Conservation (phyloP, 2,113 vertebrate species). For the Capreolus pygargus region DNA sequence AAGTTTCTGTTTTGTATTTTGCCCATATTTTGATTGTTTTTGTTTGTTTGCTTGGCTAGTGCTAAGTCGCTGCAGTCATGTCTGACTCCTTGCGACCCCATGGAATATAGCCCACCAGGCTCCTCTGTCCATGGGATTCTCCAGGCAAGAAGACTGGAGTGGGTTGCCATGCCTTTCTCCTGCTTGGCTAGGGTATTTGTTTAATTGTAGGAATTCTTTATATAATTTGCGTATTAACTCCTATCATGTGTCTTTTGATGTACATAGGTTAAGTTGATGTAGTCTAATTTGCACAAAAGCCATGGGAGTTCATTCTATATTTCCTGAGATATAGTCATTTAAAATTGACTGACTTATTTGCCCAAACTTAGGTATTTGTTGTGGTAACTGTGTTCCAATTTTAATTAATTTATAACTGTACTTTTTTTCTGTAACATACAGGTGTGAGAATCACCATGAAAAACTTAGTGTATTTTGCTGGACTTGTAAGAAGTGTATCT, state of each 20-base stretch:
- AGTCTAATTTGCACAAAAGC: neutral
- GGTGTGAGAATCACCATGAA: constrained; percentile 98
- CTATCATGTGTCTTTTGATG: neutral
- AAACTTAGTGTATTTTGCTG: constrained; percentile 99
- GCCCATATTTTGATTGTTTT: neutral
- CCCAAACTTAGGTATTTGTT: constrained; percentile 42
- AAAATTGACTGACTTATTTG: constrained; percentile 4
- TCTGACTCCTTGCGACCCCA: neutral
- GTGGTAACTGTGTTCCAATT: constrained; percentile 7
- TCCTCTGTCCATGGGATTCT: neutral
- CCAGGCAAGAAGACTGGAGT: neutral
- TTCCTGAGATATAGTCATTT: neutral
- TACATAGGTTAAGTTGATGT: neutral
- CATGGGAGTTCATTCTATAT: constrained; percentile 2
- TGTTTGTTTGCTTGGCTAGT: neutral
- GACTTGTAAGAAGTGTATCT: constrained; percentile 99
- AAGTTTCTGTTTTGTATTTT: neutral
- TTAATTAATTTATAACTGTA: constrained; percentile 32
- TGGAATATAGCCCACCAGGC: neutral
- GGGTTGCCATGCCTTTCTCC: neutral
- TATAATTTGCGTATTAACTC: neutral
- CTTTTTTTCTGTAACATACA: constrained; percentile 66
- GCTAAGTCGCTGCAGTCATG: neutral
- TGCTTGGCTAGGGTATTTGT: neutral
- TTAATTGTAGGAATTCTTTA: neutral